A percentile compares a stretch with the other conserved stretches of the same genome.
These are phyloP conservation scores for Macroramphosus scolopax DNA, from an alignment of 2,797 vertebrate species.

Conservation along the genomic window DNA sequence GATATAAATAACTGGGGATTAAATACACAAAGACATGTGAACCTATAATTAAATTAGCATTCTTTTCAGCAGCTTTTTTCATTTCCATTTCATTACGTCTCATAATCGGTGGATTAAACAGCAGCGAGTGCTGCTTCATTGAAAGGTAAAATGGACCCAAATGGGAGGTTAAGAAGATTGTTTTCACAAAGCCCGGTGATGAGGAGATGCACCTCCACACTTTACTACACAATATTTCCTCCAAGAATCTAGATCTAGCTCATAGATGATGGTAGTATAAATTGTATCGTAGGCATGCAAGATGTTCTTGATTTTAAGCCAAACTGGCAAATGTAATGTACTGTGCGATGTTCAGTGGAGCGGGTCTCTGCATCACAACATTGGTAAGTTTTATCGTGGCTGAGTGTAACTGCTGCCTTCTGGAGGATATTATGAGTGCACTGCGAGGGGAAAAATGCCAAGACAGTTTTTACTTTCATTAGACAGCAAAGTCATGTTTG, in stretches of 20 bases:
- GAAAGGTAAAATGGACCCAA: constrained; percentile 34
- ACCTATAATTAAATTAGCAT: neutral
- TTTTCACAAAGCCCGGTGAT: constrained; percentile 16
- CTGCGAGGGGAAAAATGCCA: constrained; percentile 8
- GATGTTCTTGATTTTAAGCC: neutral
- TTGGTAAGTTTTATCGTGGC: no score
- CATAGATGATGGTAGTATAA: constrained; percentile 6
- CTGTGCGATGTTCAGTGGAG: neutral
- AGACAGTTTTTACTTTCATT: constrained; percentile 11
- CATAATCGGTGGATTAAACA: constrained; percentile 25
- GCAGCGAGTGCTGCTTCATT: constrained; percentile 16
- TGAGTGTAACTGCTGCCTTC: neutral
- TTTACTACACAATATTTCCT: constrained; percentile 22
- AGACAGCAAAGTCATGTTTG: constrained; percentile 28
- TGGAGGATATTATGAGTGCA: constrained; percentile 5
- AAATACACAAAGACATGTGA: no score
- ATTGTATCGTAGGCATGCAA: constrained; percentile 13
- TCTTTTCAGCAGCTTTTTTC: neutral
- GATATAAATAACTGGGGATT: no score
- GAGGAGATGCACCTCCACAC: constrained; percentile 6
- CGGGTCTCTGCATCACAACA: no score
- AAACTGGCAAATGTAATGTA: neutral
- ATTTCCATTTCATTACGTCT: constrained; percentile 5
- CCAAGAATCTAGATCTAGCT: constrained; percentile 18
- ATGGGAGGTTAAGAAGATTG: constrained; percentile 36